Evolutionary conservation across 2,113 vertebrate genomes (phyloP), one percentile per base, ranked within the genome.

Genomic region (Petrocephalus microphthalmus): DNA sequence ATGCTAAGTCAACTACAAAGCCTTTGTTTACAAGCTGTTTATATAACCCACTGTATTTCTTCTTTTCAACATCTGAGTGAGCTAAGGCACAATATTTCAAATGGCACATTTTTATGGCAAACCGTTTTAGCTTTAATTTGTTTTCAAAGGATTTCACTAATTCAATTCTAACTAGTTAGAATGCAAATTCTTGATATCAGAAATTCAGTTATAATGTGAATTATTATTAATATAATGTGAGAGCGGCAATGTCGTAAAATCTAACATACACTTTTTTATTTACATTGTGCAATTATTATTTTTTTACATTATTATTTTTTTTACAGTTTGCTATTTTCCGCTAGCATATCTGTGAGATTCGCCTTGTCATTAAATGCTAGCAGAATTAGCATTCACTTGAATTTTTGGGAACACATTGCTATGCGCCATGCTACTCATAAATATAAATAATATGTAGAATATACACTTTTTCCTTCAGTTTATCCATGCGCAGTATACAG

Each of bases 11-110:
- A 11, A 83, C 81, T 22, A 45, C 81, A 83, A 83, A 83, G 81
- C 81, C 81, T 83, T 83, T 83, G 81, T 83, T 83, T 83, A 83
- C 81, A 83, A 83, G 81, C 81, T 49, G 42, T 22, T 49, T 83
- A 78, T 78, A 78, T 78, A 33, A 13, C 33, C 71, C 33, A 78
- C 33, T 78, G 71, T 2, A 78, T 78, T 78, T 78, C 33, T 42
- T 78, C 4, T 78, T 19, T 74, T 74, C 67, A 74, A 37, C 67
- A 74, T 42, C 71, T 78, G 33, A 78, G 71, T 42, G 33, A 42
- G 71, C 33, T 6, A 29, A 42, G 71, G 33, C 17, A 42, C 6
- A 33, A 78, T 19, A 37, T 19, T 29, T 67, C n/a, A 13, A 67
- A 29, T 29, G 60, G n/a, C 11, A n/a, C 10, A 3, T 64, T 64